These are phyloP conservation scores for Nasonovia ribisnigri DNA, from an alignment of 2,888 invertebrate genomes.

Conservation along the genomic window DNA sequence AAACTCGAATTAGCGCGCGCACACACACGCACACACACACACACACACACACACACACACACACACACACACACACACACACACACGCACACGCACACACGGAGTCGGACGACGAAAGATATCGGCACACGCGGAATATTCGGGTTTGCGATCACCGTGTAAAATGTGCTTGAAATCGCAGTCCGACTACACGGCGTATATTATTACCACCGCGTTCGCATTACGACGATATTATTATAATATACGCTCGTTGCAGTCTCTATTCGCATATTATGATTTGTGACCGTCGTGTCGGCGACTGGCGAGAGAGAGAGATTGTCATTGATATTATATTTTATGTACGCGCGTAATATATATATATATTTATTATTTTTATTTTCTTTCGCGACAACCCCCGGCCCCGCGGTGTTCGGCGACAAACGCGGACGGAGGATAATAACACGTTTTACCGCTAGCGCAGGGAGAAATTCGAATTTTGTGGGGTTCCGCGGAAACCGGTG, in stretches of 20 bases:
- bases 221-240: not conserved
- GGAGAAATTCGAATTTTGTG: conserved; percentile 38
- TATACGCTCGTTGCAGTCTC: not conserved
- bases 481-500: conserved; percentile 49
- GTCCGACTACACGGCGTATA: not conserved
- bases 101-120: not conserved
- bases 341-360: not conserved
- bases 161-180: conserved; percentile 56
- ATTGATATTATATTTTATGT: not conserved
- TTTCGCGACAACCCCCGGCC: not conserved
- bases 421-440: not conserved
- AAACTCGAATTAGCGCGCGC: conserved; percentile 41
- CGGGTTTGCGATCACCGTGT: conserved; percentile 33
- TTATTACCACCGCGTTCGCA: not conserved
- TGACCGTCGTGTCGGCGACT: not conserved
- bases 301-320: not conserved
- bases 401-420: not conserved
- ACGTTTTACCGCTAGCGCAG: not conserved
- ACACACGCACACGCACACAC: not conserved
- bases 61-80: not conserved
- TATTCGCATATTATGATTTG: not conserved
- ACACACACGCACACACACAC: not conserved
- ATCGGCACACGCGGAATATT: not conserved
- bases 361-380: not conserved
- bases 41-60: not conserved